Evolutionary conservation across 2,113 vertebrate species (phyloP), one percentile per base, ranked within the genome.

Genomic region (Orthochromis indermauri): DNA sequence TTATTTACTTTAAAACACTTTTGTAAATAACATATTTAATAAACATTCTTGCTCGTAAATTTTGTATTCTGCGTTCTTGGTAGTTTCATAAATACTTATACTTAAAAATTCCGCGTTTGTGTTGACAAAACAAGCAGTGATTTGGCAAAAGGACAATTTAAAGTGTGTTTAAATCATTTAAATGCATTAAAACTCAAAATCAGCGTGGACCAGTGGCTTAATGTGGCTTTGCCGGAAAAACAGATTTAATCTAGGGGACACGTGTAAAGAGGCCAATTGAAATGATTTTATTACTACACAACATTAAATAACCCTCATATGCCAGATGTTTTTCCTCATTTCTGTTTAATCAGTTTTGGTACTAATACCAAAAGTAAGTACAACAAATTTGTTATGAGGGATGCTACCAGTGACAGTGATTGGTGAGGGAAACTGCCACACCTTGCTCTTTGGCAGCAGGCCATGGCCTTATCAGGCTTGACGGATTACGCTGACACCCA

Each of bases 401-500:
- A 87, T 57, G 40, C 80, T 80, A 80, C 45, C 84, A 40, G 5
- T 92, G 92, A 94, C 89, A 92, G 8, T 94, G 90, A 95, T 90
- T 45, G 92, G 87, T 93, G 80, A 89, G 92, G 94, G 88, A 92
- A 89, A 94, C 82, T 88, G 79, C 86, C 85, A 85, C 88, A 87
- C 94, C 95, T 94, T 90, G 85, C 93, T 91, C 92, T 80, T 82
- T 94, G 92, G 94, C 93, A 85, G 26, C n/a, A 9, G 40, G 55
- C 88, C 91, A 90, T 9, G 93, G 91, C 89, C 95, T 96, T 95
- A 90, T 94, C 88, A 84, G 88, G 73, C 85, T 71, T 95, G 95
- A 94, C 94, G 94, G 94, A 96, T 96, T 95, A 95, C 95, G 95
- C 96, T 96, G 96, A 96, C 95, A 96, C 93, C 89, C 94, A 95